These are phyloP conservation scores for Bugula neritina DNA, from an alignment of 2,888 invertebrate species.

Conservation along the genomic window DNA sequence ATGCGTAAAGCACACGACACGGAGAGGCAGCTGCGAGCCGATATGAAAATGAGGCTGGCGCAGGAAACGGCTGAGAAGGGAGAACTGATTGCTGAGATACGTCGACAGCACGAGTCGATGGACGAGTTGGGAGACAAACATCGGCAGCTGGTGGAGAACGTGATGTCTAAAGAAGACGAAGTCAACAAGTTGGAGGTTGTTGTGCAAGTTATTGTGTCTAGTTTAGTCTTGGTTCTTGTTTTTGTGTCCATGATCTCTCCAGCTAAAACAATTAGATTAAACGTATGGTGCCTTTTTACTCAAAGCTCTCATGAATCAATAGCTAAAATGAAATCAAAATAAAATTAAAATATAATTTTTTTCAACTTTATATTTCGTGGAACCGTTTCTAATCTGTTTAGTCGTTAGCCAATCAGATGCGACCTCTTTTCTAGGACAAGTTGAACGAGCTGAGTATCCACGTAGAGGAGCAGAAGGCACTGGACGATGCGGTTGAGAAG, in stretches of 20 bases:
- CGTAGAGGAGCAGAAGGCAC: constrained; percentile 17
- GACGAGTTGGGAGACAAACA: constrained; percentile 22
- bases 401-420: no score
- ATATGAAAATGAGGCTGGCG: constrained; percentile 14
- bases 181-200: constrained; percentile 17
- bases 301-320: no score
- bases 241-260: no score
- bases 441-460: constrained; percentile 14
- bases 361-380: no score
- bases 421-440: constrained; percentile 10
- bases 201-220: no score
- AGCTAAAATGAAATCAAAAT: no score
- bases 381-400: no score
- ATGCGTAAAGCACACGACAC: background rate
- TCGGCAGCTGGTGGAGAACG: background rate
- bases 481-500: constrained; percentile 25
- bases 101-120: constrained; percentile 11
- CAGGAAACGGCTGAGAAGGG: constrained; percentile 15
- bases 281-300: no score
- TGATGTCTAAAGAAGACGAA: constrained; percentile 13
- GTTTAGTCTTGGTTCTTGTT: no score
- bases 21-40: constrained; percentile 1
- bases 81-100: constrained; percentile 12
- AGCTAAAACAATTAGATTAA: no score
- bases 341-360: no score